A percentile compares a stretch with the other conserved stretches of the same genome.
These are phyloP conservation scores for Prinia subflava DNA, from an alignment of 2,113 vertebrate species.

Conservation along the genomic window DNA sequence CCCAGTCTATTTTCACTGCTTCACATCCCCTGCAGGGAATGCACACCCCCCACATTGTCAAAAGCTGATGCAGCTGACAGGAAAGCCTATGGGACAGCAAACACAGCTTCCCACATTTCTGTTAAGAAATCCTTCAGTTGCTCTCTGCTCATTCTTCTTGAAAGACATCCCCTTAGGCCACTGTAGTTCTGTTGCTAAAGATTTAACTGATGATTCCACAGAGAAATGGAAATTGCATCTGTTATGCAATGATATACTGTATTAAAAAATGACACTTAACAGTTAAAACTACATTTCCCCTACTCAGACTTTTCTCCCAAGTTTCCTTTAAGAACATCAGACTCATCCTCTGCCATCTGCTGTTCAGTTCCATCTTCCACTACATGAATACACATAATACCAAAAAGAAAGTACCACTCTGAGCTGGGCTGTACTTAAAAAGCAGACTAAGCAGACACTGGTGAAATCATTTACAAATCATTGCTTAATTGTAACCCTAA, in stretches of 20 bases:
- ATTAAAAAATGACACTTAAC: background rate
- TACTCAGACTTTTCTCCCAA: background rate
- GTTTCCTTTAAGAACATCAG: background rate
- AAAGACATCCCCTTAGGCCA: conserved; percentile 43
- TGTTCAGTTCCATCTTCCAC: background rate
- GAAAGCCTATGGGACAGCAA: conserved; percentile 47
- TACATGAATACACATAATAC: background rate
- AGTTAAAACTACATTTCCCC: background rate
- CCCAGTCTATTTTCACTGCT: conserved; percentile 15
- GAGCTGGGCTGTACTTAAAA: background rate
- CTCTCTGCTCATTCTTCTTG: conserved; percentile 18
- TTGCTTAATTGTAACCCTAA: background rate
- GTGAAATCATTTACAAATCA: background rate
- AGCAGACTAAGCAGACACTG: background rate
- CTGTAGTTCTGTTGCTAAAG: background rate
- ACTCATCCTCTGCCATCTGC: background rate
- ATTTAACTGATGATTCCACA: conserved; percentile 19
- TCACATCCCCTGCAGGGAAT: background rate
- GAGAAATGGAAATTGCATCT: conserved; percentile 11
- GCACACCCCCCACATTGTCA: conserved; percentile 32
- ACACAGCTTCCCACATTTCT: conserved; percentile 32
- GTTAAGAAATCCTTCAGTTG: conserved; percentile 31
- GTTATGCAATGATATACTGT: background rate
- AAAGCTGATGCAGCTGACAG: conserved; percentile 17
- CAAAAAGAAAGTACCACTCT: background rate